phyloP scores from a whole-genome alignment of 2,797 vertebrate species.

The Leptodactylus fallax region DNA sequence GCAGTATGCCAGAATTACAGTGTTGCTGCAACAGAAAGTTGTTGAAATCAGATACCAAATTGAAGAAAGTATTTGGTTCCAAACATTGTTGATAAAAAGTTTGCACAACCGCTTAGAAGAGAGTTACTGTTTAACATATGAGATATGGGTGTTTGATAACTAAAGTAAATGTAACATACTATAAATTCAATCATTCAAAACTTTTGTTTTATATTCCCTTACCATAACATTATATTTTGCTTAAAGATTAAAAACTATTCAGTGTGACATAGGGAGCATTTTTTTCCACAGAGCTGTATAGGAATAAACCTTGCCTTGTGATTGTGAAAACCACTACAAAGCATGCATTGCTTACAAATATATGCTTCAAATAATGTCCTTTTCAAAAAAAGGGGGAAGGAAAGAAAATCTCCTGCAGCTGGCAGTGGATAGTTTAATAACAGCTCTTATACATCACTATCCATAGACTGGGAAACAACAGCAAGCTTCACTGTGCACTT shows the following conservation, averaged over 20 bases:
- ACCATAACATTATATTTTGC: too few species aligned
- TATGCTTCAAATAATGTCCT: constrained; percentile 26
- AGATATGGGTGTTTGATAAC: too few species aligned
- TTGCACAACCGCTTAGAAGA: too few species aligned
- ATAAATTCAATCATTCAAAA: too few species aligned
- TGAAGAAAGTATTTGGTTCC: too few species aligned
- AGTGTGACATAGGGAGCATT: not conserved
- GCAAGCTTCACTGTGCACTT: constrained; percentile 43
- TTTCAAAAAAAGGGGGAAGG: not conserved
- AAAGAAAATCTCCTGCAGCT: constrained; percentile 31
- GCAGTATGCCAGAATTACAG: too few species aligned
- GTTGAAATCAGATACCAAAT: too few species aligned
- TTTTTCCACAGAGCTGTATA: not conserved
- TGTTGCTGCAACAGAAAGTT: too few species aligned
- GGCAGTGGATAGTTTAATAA: constrained; percentile 37
- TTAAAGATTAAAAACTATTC: not conserved
- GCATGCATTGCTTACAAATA: constrained; percentile 36
- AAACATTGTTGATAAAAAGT: too few species aligned
- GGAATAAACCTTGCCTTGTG: constrained; percentile 12
- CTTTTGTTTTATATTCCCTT: too few species aligned
- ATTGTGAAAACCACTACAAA: not conserved
- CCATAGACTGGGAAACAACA: constrained; percentile 43
- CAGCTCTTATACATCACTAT: constrained; percentile 41
- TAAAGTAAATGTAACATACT: too few species aligned
- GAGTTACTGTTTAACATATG: too few species aligned